Evolutionary conservation across 2,888 invertebrate species (phyloP).

Genomic region (Pseudococcus viburni): DNA sequence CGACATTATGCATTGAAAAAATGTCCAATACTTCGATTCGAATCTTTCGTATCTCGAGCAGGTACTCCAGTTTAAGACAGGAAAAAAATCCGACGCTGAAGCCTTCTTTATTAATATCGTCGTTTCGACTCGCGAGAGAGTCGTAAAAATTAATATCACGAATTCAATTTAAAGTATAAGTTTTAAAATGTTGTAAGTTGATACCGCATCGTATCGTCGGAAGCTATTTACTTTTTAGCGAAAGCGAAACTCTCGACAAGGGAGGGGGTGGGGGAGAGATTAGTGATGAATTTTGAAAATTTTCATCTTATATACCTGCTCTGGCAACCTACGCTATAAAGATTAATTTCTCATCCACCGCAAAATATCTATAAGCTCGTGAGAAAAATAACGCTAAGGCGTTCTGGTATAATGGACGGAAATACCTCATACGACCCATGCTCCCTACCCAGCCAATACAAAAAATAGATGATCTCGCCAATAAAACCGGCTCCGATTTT

Average conservation of each 20-base stretch:
- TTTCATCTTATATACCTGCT: background rate
- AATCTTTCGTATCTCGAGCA: background rate
- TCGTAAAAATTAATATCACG: conserved; percentile 25
- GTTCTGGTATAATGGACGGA: background rate
- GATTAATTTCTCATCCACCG: conserved; percentile 11
- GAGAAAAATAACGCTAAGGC: conserved; percentile 34
- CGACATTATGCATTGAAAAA: background rate
- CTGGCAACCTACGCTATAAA: background rate
- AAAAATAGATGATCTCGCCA: conserved; percentile 26
- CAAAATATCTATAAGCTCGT: background rate
- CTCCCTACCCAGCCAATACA: background rate
- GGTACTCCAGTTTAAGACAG: background rate
- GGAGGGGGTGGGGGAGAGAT: background rate
- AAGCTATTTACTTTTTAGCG: background rate
- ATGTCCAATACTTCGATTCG: background rate
- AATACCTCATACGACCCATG: conserved; percentile 26
- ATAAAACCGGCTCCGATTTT: conserved; percentile 44
- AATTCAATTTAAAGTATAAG: conserved; percentile 30
- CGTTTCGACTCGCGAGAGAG: background rate
- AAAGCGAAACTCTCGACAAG: background rate
- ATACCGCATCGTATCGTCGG: background rate
- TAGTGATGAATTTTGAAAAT: conserved; percentile 9
- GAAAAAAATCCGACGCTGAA: too few relatives aligned
- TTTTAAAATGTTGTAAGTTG: conserved; percentile 16
- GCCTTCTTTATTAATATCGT: too few relatives aligned